These are phyloP conservation scores for Calameuta idolon DNA, from an alignment of 2,888 invertebrate species.

Conservation along the genomic window DNA sequence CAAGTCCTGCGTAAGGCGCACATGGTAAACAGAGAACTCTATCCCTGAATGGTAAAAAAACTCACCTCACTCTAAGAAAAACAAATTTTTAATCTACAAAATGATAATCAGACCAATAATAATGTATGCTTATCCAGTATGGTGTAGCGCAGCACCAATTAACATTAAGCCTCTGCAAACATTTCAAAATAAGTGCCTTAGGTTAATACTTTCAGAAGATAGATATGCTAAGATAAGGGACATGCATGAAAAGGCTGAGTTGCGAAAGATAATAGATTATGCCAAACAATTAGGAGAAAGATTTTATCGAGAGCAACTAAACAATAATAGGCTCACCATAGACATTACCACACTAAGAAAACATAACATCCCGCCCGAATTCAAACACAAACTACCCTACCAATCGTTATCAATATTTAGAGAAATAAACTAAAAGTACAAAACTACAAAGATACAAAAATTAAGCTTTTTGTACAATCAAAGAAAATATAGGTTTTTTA, in stretches of 20 bases:
- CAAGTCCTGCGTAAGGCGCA: too few species aligned
- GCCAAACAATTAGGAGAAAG: constrained; percentile 6
- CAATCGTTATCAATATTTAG: constrained; percentile 9
- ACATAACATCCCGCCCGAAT: not conserved
- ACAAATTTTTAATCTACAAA: too few species aligned
- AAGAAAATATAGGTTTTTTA: too few species aligned
- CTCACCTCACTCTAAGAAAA: too few species aligned
- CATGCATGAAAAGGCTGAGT: constrained; percentile 11
- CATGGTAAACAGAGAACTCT: too few species aligned
- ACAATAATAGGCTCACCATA: not conserved
- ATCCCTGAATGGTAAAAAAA: too few species aligned
- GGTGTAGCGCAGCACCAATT: constrained; percentile 31
- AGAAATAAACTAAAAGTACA: too few species aligned
- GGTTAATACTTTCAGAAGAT: constrained; percentile 24
- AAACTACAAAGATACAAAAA: too few species aligned
- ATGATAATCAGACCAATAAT: too few species aligned
- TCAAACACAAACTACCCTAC: constrained; percentile 17
- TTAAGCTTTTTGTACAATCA: too few species aligned
- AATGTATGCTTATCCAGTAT: constrained; percentile 43
- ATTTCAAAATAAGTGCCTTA: constrained; percentile 38
- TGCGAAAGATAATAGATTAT: constrained; percentile 3
- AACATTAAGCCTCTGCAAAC: constrained; percentile 28
- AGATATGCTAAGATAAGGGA: constrained; percentile 26
- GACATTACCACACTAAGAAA: not conserved
- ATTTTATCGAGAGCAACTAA: constrained; percentile 5